Conservation (phyloP, 2,888 invertebrate genomes). For the Caenorhabditis imperialis region DNA sequence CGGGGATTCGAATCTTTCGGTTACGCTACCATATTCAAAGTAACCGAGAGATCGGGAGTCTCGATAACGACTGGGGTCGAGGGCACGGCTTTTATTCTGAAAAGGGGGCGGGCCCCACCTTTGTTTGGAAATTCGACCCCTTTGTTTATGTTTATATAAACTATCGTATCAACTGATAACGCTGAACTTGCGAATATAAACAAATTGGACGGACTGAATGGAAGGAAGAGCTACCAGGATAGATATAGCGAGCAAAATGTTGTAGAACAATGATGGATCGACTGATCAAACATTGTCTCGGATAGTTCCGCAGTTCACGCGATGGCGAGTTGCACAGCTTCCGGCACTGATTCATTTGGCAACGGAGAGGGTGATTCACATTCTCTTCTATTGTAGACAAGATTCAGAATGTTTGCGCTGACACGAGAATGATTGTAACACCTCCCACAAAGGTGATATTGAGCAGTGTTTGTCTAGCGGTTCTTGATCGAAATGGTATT, state of each 20-base stretch:
- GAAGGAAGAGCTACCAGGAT: constrained; percentile 1
- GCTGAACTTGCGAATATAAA: background rate
- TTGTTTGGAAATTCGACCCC: constrained; percentile 35
- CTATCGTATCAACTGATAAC: background rate
- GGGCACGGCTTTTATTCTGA: constrained; percentile 2
- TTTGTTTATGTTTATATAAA: constrained; percentile 16
- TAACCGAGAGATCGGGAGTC: constrained; percentile 8
- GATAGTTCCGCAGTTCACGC: too few species aligned
- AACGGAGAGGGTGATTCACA: too few species aligned
- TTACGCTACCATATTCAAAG: too few species aligned
- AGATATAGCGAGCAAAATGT: background rate
- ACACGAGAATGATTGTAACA: too few species aligned
- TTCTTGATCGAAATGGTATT: too few species aligned
- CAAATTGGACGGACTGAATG: background rate
- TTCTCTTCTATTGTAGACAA: too few species aligned
- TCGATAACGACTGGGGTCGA: constrained; percentile 25
- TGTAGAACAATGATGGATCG: background rate
- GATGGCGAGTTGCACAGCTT: too few species aligned
- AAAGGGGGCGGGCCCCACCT: background rate
- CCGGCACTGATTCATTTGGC: too few species aligned
- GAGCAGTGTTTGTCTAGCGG: too few species aligned
- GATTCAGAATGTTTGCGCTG: too few species aligned
- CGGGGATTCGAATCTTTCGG: too few species aligned
- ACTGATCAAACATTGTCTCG: background rate
- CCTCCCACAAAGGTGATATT: too few species aligned